These are phyloP conservation scores for Scelioninae gen. 2 DNA, from an alignment of 2,888 invertebrate species.

Conservation along the genomic window DNA sequence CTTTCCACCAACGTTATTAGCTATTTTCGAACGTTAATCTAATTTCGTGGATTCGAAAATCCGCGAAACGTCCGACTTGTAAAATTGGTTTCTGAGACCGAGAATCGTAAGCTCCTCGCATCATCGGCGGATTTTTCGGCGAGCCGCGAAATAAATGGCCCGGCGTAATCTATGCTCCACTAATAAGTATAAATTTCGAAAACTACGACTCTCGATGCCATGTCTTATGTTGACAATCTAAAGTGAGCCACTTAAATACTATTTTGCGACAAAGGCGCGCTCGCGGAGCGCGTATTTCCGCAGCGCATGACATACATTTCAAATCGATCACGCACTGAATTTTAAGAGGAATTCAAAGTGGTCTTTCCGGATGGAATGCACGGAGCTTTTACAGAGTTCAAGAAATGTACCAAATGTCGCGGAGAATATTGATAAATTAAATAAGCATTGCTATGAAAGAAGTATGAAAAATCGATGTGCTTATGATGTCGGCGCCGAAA, in stretches of 20 bases:
- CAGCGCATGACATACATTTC: constrained; percentile 51
- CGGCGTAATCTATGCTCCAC: constrained; percentile 21
- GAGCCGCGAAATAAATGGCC: constrained; percentile 34
- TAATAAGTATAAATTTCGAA: constrained; percentile 36
- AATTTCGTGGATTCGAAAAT: constrained; percentile 2
- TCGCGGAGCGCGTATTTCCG: constrained; percentile 46
- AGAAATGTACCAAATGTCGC: constrained; percentile 51
- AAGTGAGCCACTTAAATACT: constrained; percentile 54
- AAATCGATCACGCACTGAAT: constrained; percentile 54
- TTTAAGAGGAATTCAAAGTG: constrained; percentile 55
- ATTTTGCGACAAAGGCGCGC: constrained; percentile 44
- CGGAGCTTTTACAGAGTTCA: constrained; percentile 48
- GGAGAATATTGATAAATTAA: constrained; percentile 55
- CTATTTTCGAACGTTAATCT: not conserved
- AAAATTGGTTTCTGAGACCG: constrained; percentile 18
- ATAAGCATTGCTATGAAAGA: constrained; percentile 36
- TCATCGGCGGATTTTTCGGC: constrained; percentile 18
- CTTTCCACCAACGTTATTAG: no score
- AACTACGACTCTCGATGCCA: constrained; percentile 27
- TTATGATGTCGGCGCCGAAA: constrained; percentile 21
- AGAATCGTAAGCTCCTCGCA: constrained; percentile 4
- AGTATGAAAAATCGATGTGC: constrained; percentile 22
- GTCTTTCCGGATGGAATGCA: constrained; percentile 41
- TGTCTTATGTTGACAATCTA: constrained; percentile 44
- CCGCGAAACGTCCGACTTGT: constrained; percentile 3